Evolutionary conservation across 1,140 invertebrate species (phyloP), one percentile per base, ranked within the genome.

Genomic region (Danaus melanippus): DNA sequence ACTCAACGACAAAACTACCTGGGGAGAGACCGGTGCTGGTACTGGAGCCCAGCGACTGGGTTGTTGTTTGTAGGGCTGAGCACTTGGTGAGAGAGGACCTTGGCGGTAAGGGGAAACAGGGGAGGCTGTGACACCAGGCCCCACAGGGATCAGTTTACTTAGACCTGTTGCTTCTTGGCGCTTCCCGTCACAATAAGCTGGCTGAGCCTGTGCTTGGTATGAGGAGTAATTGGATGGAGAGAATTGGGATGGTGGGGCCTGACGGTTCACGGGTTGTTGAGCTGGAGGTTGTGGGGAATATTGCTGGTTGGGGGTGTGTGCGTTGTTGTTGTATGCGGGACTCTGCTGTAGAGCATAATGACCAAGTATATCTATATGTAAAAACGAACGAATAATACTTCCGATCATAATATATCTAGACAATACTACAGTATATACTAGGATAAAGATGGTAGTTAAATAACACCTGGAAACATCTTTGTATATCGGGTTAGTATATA

Each of bases 81-180:
- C 73, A 60, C 68, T 73, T 45, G 84, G 80, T 53, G 84, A 82
- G 55, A 69, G 53, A 32, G 80, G 78, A 45, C 71, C 78, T 60
- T 80, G 79, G 53, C 72, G 72, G 81, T 88, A 76, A 45, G 66
- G 67, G 47, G 69, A 53, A 9, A 60, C 54, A 1, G 74, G 69
- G 42, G 73, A 66, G 7, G 73, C 71, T 48, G 71, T 69, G 10
- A 76, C 68, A 42, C 80, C 83, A 0, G 80, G 79, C 6, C 79
- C 76, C 46, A 74, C 70, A n/a, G 82, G 80, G 56, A 86, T 83
- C 53, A 86, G 73, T 66, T 86, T 86, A 73, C 83, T 86, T 46
- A 86, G 67, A 43, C 73, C 74, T 53, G 74, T 76, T 32, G 66
- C 56, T 60, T 67, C 71, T 53, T 86, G 80, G 49, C 76, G 76